These are phyloP conservation scores for Tapera naevia DNA, from an alignment of 2,797 vertebrate genomes.

Conservation along the genomic window DNA sequence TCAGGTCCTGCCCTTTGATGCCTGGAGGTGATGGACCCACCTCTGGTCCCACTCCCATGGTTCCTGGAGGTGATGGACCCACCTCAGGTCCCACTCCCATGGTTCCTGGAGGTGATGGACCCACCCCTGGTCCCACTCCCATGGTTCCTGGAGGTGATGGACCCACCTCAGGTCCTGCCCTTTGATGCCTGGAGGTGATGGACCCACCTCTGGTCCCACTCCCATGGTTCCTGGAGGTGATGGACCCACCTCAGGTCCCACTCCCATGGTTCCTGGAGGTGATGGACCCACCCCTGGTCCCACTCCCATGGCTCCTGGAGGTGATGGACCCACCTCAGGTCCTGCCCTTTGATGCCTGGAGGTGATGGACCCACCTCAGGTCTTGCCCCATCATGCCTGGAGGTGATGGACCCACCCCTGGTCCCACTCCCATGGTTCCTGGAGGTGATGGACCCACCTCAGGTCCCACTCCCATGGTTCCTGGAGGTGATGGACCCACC, in stretches of 20 bases:
- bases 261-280: neutral
- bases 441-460: neutral
- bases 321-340: neutral
- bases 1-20: too few relatives aligned
- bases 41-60: too few relatives aligned
- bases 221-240: too few relatives aligned
- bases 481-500: neutral
- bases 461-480: fast-evolving
- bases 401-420: neutral
- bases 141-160: too few relatives aligned
- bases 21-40: neutral
- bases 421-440: fast-evolving
- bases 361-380: neutral
- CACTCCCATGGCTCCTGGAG: fast-evolving
- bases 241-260: neutral
- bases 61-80: neutral
- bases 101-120: neutral
- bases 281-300: neutral
- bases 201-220: neutral
- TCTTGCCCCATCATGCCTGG: neutral
- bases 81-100: neutral
- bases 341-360: too few relatives aligned
- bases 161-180: neutral
- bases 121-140: neutral
- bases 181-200: too few relatives aligned